Conservation (phyloP, 2,797 vertebrate species). For the Sebastes iracundus region DNA sequence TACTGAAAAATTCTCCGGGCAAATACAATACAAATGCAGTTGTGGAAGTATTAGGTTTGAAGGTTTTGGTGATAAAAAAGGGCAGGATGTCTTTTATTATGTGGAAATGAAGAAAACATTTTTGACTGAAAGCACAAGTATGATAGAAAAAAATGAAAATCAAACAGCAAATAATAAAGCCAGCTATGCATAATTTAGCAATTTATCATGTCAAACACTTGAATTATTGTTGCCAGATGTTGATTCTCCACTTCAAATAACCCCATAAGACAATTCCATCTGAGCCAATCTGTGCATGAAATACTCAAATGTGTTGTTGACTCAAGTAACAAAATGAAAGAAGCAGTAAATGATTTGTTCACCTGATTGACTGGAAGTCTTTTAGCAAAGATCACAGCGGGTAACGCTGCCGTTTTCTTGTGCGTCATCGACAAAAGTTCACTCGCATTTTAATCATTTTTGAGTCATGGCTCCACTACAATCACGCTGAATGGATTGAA, state of each 20-base stretch:
- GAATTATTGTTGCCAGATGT: constrained; percentile 38
- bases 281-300: not conserved
- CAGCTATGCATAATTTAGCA: constrained; percentile 2
- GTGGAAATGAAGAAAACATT: not conserved
- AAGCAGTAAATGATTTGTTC: not conserved
- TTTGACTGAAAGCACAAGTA: not conserved
- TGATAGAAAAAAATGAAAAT: constrained; percentile 9
- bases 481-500: not conserved
- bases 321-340: not conserved
- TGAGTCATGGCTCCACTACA: constrained; percentile 27
- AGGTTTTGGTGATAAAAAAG: constrained; percentile 10
- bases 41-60: not conserved
- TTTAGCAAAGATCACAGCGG: constrained; percentile 2
- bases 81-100: not conserved
- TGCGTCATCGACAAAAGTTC: constrained; percentile 18
- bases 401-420: not conserved
- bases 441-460: constrained; percentile 19
- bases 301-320: not conserved
- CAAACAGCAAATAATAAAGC: constrained; percentile 12
- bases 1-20: not conserved
- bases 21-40: not conserved
- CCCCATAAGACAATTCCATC: not conserved
- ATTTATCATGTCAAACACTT: constrained; percentile 21
- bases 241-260: constrained; percentile 32
- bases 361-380: not conserved